Percentiles rank a stretch among this genome's conserved stretches.
Evolutionary conservation across 2,113 vertebrate genomes (phyloP).

Genomic region (Carassius gibelio): DNA sequence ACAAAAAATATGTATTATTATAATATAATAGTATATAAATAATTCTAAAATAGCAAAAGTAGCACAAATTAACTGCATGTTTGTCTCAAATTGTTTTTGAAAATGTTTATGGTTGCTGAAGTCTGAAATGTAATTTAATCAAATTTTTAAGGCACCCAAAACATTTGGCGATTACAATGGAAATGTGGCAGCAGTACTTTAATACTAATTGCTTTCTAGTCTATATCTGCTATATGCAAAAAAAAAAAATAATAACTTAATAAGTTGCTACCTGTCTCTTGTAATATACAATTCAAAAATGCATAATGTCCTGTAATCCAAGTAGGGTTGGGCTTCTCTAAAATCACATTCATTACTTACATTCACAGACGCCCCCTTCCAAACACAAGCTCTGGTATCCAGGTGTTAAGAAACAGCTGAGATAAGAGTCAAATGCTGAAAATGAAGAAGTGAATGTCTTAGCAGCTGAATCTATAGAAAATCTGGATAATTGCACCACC

Average conservation of each 20-base stretch:
- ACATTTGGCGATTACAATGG: background rate
- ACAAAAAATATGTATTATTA: no score
- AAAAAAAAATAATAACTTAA: background rate
- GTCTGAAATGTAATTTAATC: background rate
- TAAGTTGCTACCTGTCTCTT: background rate
- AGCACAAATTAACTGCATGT: no score
- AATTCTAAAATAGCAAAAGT: no score
- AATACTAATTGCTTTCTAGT: background rate
- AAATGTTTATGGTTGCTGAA: background rate
- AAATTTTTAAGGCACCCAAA: background rate
- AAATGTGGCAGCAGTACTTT: background rate
- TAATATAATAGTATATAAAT: no score
- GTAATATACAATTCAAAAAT: background rate
- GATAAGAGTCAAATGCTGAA: conserved; percentile 43
- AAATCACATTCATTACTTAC: background rate
- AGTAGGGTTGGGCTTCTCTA: background rate
- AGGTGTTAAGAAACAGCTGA: conserved; percentile 34
- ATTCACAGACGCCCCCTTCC: background rate
- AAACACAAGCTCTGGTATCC: background rate
- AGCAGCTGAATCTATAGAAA: background rate
- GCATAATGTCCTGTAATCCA: background rate
- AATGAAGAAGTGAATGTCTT: conserved; percentile 38
- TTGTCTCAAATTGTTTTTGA: no score
- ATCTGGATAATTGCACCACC: background rate
- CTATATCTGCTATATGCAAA: background rate